Conservation (phyloP, 2,888 invertebrate genomes). For the Pogonocherus hispidulus region DNA sequence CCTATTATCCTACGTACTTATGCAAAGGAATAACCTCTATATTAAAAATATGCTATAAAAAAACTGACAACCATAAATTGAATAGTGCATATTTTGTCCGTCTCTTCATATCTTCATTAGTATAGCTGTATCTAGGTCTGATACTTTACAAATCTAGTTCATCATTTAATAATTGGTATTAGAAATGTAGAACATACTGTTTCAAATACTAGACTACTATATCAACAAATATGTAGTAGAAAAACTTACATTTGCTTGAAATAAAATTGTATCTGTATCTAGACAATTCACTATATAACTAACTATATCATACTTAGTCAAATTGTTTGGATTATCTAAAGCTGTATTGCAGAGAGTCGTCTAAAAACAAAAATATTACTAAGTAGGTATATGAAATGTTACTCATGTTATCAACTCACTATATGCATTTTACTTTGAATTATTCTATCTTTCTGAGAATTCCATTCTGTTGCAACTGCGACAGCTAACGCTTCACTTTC, state of each 20-base stretch:
- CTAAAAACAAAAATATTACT: slow-evolving; percentile 67
- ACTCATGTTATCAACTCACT: slow-evolving; percentile 70
- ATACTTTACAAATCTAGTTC: too few species aligned
- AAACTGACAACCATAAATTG: too few species aligned
- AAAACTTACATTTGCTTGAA: slow-evolving; percentile 77
- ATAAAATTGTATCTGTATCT: slow-evolving; percentile 87
- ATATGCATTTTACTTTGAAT: slow-evolving; percentile 89
- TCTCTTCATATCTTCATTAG: too few species aligned
- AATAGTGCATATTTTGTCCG: too few species aligned
- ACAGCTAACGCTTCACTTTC: slow-evolving; percentile 90
- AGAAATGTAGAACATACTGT: too few species aligned
- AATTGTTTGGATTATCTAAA: slow-evolving; percentile 91
- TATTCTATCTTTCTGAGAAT: slow-evolving; percentile 84
- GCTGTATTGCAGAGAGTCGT: slow-evolving; percentile 92
- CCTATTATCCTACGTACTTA: too few species aligned
- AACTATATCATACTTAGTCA: slow-evolving; percentile 82
- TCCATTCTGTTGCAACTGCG: slow-evolving; percentile 96
- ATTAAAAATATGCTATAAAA: too few species aligned
- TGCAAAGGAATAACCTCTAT: too few species aligned
- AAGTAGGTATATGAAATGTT: slow-evolving; percentile 6
- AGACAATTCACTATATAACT: slow-evolving; percentile 84
- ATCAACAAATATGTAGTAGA: too few species aligned
- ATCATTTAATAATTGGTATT: too few species aligned
- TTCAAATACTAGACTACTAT: too few species aligned
- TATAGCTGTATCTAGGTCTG: too few species aligned